These are phyloP conservation scores for Vulpes lagopus DNA, from an alignment of 2,113 vertebrate genomes.

Conservation along the genomic window DNA sequence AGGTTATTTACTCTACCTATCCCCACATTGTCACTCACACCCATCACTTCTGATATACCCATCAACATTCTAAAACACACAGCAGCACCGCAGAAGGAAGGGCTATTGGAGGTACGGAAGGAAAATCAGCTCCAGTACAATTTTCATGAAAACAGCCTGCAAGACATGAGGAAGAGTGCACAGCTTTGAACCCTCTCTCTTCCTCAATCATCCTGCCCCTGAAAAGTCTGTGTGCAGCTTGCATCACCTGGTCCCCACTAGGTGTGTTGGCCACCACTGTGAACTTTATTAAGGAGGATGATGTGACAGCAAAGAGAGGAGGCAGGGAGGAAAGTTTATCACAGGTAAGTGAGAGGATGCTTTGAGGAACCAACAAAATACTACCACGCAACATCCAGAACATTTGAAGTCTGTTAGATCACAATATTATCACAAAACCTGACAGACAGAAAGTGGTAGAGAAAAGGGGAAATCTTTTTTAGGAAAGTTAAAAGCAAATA, in stretches of 20 bases:
- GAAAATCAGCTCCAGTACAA: background rate
- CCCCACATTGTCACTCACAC: background rate
- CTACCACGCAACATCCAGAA: background rate
- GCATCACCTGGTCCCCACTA: background rate
- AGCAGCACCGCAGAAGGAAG: background rate
- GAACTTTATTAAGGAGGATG: background rate
- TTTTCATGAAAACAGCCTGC: background rate
- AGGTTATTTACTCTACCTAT: background rate
- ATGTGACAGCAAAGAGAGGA: background rate
- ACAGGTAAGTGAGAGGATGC: background rate
- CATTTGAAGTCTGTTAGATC: background rate
- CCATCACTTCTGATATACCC: background rate
- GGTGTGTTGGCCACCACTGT: background rate
- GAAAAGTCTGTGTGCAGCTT: background rate
- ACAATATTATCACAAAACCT: background rate
- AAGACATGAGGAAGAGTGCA: background rate
- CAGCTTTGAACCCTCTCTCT: background rate
- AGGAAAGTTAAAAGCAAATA: background rate
- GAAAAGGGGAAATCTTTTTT: background rate
- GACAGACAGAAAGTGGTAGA: background rate
- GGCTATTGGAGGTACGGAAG: background rate
- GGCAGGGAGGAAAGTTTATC: fast-evolving
- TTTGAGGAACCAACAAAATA: background rate
- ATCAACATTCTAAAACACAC: background rate
- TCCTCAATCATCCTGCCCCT: background rate